phyloP scores from a whole-genome alignment of 2,797 vertebrate species.

The Miichthys miiuy region DNA sequence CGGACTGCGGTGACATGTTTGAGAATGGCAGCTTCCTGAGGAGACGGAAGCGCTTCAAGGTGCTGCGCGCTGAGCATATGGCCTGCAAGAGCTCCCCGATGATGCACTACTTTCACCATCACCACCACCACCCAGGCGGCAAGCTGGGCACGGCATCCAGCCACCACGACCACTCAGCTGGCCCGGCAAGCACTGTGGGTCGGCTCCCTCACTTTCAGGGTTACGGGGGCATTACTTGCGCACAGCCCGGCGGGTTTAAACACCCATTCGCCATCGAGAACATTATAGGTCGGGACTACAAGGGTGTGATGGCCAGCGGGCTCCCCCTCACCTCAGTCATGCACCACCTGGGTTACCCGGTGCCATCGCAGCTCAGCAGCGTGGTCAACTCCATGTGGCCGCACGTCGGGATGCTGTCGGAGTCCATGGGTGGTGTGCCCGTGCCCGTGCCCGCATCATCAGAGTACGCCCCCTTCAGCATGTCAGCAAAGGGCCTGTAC shows the following conservation, averaged over 20 bases:
- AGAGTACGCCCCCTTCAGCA: slow-evolving; percentile 93
- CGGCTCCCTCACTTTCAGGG: slow-evolving; percentile 92
- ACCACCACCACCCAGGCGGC: slow-evolving; percentile 79
- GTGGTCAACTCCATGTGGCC: slow-evolving; percentile 97
- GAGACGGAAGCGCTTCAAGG: slow-evolving; percentile 94
- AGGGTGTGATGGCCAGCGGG: slow-evolving; percentile 92
- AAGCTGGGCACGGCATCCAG: slow-evolving; percentile 80
- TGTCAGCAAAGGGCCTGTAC: slow-evolving; percentile 94
- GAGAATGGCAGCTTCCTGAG: slow-evolving; percentile 96
- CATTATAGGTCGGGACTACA: slow-evolving; percentile 96
- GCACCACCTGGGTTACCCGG: slow-evolving; percentile 96
- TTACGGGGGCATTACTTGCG: slow-evolving; percentile 86
- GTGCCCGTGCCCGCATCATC: slow-evolving; percentile 86
- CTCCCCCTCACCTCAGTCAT: slow-evolving; percentile 96
- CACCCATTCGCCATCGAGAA: slow-evolving; percentile 98
- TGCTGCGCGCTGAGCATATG: slow-evolving; percentile 86
- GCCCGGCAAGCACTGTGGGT: slow-evolving; percentile 85
- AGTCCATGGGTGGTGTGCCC: slow-evolving; percentile 85
- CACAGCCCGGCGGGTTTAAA: slow-evolving; percentile 92
- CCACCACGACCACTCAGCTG: slow-evolving; percentile 86
- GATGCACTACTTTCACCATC: slow-evolving; percentile 93
- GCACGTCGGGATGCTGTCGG: slow-evolving; percentile 93
- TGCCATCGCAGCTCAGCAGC: slow-evolving; percentile 91
- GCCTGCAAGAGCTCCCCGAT: slow-evolving; percentile 89
- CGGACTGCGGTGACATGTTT: slow-evolving; percentile 97